These are phyloP conservation scores for Falcunculus frontatus DNA, from an alignment of 2,113 vertebrate genomes.

Conservation along the genomic window DNA sequence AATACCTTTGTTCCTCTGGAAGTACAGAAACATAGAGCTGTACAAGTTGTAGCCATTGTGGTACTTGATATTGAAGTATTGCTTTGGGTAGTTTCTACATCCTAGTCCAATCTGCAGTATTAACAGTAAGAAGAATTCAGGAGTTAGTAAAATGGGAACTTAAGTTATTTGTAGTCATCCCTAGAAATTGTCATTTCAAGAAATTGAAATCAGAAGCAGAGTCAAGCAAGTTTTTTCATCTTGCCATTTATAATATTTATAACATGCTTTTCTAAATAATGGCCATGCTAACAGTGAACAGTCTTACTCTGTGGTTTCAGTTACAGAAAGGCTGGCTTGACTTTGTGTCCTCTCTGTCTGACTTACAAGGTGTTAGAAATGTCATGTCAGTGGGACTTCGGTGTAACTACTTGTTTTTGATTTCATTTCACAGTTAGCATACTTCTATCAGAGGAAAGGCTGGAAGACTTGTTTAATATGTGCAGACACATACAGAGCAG, in stretches of 20 bases:
- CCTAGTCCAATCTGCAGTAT: not conserved
- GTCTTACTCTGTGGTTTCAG: not conserved
- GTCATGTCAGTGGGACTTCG: not conserved
- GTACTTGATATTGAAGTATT: not conserved
- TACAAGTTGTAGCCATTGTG: not conserved
- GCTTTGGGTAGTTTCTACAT: not conserved
- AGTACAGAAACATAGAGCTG: not conserved
- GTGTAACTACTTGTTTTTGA: not conserved
- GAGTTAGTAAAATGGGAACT: not conserved
- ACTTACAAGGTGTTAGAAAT: not conserved
- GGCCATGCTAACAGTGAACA: not conserved
- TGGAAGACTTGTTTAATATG: constrained; percentile 99
- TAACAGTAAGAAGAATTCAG: not conserved
- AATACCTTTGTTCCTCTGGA: not conserved
- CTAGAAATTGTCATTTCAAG: not conserved
- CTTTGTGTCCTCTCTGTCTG: not conserved
- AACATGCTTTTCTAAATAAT: not conserved
- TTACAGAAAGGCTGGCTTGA: not conserved
- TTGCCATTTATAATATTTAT: not conserved
- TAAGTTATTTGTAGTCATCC: not conserved
- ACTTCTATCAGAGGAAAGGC: constrained; percentile 98
- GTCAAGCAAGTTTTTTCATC: not conserved
- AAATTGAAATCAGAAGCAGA: not conserved
- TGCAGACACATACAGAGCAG: constrained; percentile 98
- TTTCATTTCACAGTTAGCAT: constrained; percentile 84